Base-by-base conservation (phyloP, 2,113 vertebrate genomes). In the Lepidothrix coronata region DNA sequence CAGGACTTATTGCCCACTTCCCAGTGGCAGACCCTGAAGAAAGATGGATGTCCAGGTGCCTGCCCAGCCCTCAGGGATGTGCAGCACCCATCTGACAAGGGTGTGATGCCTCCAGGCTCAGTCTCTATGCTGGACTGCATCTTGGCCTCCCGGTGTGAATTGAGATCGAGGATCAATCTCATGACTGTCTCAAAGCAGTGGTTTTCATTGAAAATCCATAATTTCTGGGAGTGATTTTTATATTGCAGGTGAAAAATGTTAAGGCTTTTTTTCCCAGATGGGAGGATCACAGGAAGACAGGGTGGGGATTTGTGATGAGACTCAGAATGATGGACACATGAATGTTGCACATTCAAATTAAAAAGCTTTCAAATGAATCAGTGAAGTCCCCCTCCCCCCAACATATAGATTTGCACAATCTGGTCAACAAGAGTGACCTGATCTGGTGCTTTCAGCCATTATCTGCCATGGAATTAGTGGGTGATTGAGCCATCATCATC, bases 401-500 rank as follows among this genome's bases (percentile, higher is more conserved):
- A 27, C 22, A 23, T 76, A 70, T 11, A 92, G 86, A 88, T 95
- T 92, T 96, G 48, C 59, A 89, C 89, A 95, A 84, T 93, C 93
- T 95, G 86, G 76, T 84, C 80, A 95, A 91, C 61, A 91, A 67
- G 65, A 92, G 57, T 92, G 91, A 94, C 86, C 91, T 95, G 91
- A 89, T 78, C 73, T 81, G 61, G 27, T 86, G 86, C 39, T 96
- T 97, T 89, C 89, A 97, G 70, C 76, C 89, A 87, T 92, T 95
- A 92, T 92, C 77, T 79, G 59, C 86, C n/a, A 28, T 67, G 49
- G 91, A 72, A 89, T 96, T 96, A 97, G 77, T 92, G 93, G 84
- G 39, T 95, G 94, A 96, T 55, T 91, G 96, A 95, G 89, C 76
- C 73, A 94, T 95, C 91, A 91, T 95, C 91, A 89, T 95, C 83